Evolutionary conservation across 2,113 vertebrate species (phyloP).

Genomic region (Merops nubicus): DNA sequence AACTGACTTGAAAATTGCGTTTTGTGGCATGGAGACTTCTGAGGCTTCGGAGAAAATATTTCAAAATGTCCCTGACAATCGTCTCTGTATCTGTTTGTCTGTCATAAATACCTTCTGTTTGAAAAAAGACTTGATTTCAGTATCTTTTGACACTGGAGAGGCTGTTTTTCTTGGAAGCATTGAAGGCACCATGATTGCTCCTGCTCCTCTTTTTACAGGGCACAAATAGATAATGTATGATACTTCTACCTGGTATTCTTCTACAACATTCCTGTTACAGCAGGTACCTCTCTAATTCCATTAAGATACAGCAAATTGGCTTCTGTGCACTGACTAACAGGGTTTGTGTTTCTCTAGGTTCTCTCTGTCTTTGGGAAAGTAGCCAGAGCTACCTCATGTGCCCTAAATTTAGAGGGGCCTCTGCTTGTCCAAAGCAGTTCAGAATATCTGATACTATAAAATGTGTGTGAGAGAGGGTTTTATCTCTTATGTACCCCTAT

Average conservation of each 20-base stretch:
- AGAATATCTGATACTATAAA: conserved; percentile 12
- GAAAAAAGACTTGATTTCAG: neutral
- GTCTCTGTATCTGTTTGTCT: neutral
- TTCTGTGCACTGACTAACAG: neutral
- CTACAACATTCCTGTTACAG: neutral
- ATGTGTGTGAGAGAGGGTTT: neutral
- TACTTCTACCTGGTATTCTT: neutral
- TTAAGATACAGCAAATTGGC: neutral
- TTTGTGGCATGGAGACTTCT: neutral
- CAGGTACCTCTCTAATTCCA: neutral
- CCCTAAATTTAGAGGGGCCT: conserved; percentile 12
- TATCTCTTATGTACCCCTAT: neutral
- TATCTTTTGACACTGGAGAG: neutral
- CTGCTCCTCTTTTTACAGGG: neutral
- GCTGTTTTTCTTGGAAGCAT: neutral
- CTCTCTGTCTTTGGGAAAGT: neutral
- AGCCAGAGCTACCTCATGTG: conserved; percentile 24
- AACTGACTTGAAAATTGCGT: neutral
- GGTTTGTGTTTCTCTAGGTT: neutral
- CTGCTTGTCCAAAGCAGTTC: neutral
- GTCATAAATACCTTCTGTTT: neutral
- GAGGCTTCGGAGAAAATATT: neutral
- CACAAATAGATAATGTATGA: neutral
- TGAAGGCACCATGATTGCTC: neutral
- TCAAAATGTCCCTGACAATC: neutral